Conservation (phyloP, 2,113 vertebrate species). For the Tapirus terrestris region DNA sequence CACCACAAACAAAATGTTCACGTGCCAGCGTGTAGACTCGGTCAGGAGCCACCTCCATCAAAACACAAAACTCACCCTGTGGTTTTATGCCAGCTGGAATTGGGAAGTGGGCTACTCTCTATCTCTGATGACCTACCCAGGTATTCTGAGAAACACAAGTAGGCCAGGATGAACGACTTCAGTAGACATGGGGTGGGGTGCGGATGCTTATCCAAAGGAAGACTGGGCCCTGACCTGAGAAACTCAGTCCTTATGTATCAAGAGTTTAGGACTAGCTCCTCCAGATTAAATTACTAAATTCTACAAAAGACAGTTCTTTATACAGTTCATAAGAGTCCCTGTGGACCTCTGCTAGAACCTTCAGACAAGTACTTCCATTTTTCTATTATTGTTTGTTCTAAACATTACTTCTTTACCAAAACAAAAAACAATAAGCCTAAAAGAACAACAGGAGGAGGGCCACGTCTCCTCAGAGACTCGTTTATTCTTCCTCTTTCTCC, state of each 20-base stretch:
- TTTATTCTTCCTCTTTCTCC: background rate
- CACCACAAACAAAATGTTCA: background rate
- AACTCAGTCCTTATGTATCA: background rate
- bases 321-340: background rate
- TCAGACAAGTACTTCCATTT: background rate
- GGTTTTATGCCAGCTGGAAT: background rate
- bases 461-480: background rate
- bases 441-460: background rate
- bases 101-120: background rate
- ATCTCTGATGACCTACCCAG: background rate
- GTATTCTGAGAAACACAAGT: background rate
- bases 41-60: background rate
- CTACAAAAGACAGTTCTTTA: background rate
- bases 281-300: background rate
- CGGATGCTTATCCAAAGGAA: background rate
- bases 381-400: background rate
- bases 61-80: background rate
- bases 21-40: background rate
- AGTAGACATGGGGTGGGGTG: background rate
- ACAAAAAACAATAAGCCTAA: background rate
- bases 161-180: background rate
- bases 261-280: background rate
- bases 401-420: constrained; percentile 4
- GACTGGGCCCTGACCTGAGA: background rate
- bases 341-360: background rate